Evolutionary conservation across 2,797 vertebrate species (phyloP), one percentile per base, ranked within the genome.

Genomic region (Odontamblyopus lacepedii): DNA sequence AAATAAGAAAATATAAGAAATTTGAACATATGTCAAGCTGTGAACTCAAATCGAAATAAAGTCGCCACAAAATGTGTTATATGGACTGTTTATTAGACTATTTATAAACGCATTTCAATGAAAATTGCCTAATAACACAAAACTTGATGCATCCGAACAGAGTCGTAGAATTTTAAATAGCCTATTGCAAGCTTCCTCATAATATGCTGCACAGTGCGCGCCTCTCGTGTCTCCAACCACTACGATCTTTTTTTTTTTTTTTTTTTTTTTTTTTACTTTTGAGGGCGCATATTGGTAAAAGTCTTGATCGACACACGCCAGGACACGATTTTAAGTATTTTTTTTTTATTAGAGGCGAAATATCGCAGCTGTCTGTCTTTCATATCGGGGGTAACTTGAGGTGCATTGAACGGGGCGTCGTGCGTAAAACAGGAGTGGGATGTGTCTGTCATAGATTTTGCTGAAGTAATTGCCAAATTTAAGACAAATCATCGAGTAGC

Each of bases 401-500:
- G 6, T 16, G 27, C 29, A 53, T 53, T 53, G 30, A 67, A 82
- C 71, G 51, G 76, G 69, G 69, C 75, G 70, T 82, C 63, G 2
- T 27, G 64, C 29, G 51, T 23, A 72, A 73, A 72, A 71, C 73
- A 18, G 73, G 69, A 86, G 88, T 87, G 89, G 91, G 91, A 89
- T 83, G 91, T 91, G 88, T 90, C 90, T 85, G 81, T 32, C 0
- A 27, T n/a, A 73, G 35, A 63, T 72, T 85, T 85, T 80, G 70
- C 50, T 60, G 35, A 56, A 79, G 80, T 79, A 71, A 84, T 85
- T 79, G 85, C 72, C 84, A 78, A 73, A 81, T 88, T 91, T 85
- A 84, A 87, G 72, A 86, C 87, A 84, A 88, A 83, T 84, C 87
- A 77, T 74, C 68, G 82, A 85, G 79, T 72, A 78, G 73, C 69